phyloP scores from a whole-genome alignment of 1,140 invertebrate species.

The Drosophila ananassae region DNA sequence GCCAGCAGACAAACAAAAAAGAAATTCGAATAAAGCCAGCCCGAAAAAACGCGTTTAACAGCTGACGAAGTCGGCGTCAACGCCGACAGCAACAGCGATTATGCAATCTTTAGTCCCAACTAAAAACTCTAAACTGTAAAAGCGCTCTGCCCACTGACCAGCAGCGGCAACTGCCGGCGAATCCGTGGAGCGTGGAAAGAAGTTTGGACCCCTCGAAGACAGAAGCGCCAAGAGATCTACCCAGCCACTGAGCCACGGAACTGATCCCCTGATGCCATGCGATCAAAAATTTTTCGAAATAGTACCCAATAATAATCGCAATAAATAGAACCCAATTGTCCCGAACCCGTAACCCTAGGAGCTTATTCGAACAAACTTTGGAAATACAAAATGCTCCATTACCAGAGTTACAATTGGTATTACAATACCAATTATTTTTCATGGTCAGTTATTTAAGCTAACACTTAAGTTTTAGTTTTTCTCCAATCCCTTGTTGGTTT shows the following conservation, averaged over 20 bases:
- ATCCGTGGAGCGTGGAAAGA: conserved; percentile 61
- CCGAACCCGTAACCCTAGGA: no score
- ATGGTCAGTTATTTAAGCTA: no score
- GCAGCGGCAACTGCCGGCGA: conserved; percentile 18
- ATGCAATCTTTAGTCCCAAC: conserved; percentile 60
- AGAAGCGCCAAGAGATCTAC: conserved; percentile 3
- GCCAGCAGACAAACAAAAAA: conserved; percentile 15
- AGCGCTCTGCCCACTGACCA: conserved; percentile 48
- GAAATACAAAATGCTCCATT: neutral
- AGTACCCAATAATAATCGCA: no score
- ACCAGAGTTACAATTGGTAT: no score
- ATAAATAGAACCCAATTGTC: no score
- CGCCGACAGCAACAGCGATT: conserved; percentile 32
- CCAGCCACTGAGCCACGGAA: conserved; percentile 8
- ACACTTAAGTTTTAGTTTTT: no score
- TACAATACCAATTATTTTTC: neutral
- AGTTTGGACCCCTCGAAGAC: conserved; percentile 30
- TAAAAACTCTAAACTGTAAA: conserved; percentile 59
- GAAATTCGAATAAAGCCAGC: conserved; percentile 21
- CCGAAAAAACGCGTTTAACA: conserved; percentile 32
- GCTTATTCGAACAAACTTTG: no score
- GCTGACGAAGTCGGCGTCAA: conserved; percentile 33
- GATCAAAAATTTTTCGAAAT: neutral
- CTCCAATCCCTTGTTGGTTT: conserved; percentile 27
- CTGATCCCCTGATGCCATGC: neutral